phyloP scores from a whole-genome alignment of 2,113 vertebrate genomes.

The Semnornis frantzii region DNA sequence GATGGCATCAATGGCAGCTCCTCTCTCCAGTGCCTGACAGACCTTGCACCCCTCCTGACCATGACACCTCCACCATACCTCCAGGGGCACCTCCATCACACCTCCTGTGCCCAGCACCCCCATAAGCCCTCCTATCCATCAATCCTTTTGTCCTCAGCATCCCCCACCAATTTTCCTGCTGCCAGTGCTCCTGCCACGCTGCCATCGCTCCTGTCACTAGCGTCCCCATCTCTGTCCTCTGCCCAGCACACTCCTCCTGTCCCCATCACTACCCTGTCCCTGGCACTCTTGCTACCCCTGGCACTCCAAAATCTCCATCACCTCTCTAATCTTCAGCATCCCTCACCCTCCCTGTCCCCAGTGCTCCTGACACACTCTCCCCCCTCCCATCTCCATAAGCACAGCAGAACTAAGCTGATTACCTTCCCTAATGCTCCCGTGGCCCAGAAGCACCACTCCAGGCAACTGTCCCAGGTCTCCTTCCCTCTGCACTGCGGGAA shows the following conservation, averaged over 20 bases:
- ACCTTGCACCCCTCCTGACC: neutral
- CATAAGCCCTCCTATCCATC: too few relatives aligned
- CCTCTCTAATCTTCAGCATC: neutral
- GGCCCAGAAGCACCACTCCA: constrained; percentile 26
- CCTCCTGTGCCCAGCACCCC: neutral
- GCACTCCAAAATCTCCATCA: neutral
- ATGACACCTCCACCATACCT: neutral
- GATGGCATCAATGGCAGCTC: neutral
- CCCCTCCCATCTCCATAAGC: neutral
- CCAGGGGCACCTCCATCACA: neutral
- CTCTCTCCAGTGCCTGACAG: neutral
- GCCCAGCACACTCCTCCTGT: neutral
- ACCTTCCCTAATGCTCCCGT: constrained; percentile 20
- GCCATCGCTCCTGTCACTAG: neutral
- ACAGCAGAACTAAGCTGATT: neutral
- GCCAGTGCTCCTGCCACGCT: neutral
- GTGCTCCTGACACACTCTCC: neutral
- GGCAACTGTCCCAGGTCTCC: neutral
- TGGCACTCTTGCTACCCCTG: neutral
- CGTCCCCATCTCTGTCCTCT: neutral
- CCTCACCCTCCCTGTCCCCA: neutral
- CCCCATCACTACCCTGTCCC: too few relatives aligned
- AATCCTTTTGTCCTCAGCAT: neutral
- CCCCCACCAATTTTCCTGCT: neutral
- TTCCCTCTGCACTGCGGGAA: fast-evolving